Evolutionary conservation across 1,140 invertebrate genomes (phyloP).

Genomic region (Sinonovacula constricta): DNA sequence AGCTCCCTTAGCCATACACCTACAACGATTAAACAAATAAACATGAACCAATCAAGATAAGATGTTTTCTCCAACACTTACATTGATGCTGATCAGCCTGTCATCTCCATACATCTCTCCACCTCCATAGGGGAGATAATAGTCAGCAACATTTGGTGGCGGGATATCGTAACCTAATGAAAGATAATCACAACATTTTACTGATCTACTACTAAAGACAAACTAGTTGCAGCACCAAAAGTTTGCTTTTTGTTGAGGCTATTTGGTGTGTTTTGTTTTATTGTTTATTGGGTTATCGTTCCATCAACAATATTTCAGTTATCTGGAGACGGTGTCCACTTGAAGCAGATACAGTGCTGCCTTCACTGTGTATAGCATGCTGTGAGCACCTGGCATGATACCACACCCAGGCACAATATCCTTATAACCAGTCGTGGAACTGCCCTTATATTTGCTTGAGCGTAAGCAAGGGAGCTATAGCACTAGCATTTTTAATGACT

Average conservation of each 20-base stretch:
- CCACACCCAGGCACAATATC: too few relatives aligned
- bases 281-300: too few relatives aligned
- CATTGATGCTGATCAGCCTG: slow-evolving; percentile 39
- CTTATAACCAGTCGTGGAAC: not conserved
- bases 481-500: too few relatives aligned
- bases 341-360: too few relatives aligned
- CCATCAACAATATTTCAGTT: too few relatives aligned
- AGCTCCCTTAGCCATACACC: not conserved
- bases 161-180: slow-evolving; percentile 38
- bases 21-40: not conserved
- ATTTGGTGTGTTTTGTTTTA: not conserved
- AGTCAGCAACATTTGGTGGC: slow-evolving; percentile 12
- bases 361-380: too few relatives aligned
- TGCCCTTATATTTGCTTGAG: too few relatives aligned
- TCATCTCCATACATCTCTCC: slow-evolving; percentile 34
- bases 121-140: slow-evolving; percentile 16
- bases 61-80: slow-evolving; percentile 8
- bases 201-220: not conserved
- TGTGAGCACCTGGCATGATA: too few relatives aligned
- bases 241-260: not conserved
- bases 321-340: too few relatives aligned
- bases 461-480: too few relatives aligned
- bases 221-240: not conserved
- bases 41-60: not conserved
- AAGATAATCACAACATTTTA: not conserved